Base-by-base conservation (phyloP, 2,797 vertebrate genomes). In the Setipinna tenuifilis region DNA sequence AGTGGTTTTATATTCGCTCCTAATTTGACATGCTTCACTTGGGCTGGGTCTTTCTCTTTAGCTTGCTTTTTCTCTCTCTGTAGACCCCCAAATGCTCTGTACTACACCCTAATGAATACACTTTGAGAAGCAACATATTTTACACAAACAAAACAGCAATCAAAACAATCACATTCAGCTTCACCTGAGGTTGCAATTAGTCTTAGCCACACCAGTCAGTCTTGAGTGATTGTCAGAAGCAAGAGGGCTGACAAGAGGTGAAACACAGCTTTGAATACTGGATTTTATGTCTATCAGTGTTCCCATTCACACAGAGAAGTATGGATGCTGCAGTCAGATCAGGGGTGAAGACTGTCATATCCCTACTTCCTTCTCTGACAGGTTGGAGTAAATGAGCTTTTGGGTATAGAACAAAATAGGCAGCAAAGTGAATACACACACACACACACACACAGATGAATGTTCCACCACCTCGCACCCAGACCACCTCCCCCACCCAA, bases 21-120 rank as follows among this genome's bases (percentile, higher is more conserved):
- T 95, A 94, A 96, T 95, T 94, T 95, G 95, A 95, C 93, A 95
- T 94, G 94, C 93, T 93, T 94, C 91, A 85, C 89, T 92, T 93
- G 92, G 93, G 92, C 91, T 91, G 91, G 90, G 91, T 75, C 58
- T 46, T 78, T 59, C 57, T 44, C 80, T 46, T 91, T 78, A 17
- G 71, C 71, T 41, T 9, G 19, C 16, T 35, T 21, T 44, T 78
- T 89, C 85, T 90, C 88, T 88, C 92, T 91, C 90, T 41, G 54
- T 90, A 91, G 91, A 92, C 35, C 90, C 92, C 91, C 90, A 92
- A 91, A 94, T 93, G 92, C 92, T 92, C 88, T 90, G 90, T 68
- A 88, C 89, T 86, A 87, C 88, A 88, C 90, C 90, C 91, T 94
- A 94, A 95, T 94, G 93, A 95, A 94, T 91, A 89, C 90, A 89